Percentiles rank a stretch among this genome's conserved stretches.
These are phyloP conservation scores for Chrysomela aeneicollis DNA, from an alignment of 2,888 invertebrate species.

Conservation along the genomic window DNA sequence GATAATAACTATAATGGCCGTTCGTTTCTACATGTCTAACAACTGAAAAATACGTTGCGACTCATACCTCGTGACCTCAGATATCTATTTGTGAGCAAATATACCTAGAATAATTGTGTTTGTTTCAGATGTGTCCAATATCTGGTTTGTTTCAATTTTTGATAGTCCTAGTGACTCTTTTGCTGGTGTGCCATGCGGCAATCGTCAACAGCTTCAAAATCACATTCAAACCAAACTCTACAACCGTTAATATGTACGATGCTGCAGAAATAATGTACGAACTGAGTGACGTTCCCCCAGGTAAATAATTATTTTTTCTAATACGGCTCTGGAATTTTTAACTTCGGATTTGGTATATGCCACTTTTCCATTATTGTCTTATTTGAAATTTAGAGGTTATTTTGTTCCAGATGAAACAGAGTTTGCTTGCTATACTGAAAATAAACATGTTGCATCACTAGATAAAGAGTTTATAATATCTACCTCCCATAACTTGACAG, in stretches of 20 bases:
- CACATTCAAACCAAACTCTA: constrained; percentile 48
- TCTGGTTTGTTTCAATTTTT: constrained; percentile 53
- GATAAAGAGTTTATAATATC: constrained; percentile 41
- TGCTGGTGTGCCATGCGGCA: constrained; percentile 49
- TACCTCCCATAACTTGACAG: constrained; percentile 32
- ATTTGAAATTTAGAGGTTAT: not conserved
- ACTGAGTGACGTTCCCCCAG: constrained; percentile 31
- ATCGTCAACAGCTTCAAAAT: constrained; percentile 49
- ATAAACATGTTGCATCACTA: constrained; percentile 42
- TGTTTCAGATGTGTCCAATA: constrained; percentile 58
- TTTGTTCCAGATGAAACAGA: constrained; percentile 32
- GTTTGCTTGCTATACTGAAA: constrained; percentile 41
- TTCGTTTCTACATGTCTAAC: no score
- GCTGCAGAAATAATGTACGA: constrained; percentile 45
- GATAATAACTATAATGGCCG: no score
- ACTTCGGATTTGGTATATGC: no score
- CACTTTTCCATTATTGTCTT: no score
- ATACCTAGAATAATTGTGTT: no score
- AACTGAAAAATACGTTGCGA: no score
- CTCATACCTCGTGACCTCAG: no score
- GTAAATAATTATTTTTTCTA: constrained; percentile 24
- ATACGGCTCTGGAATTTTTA: no score
- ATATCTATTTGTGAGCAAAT: no score
- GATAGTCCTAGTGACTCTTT: constrained; percentile 49
- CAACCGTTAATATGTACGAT: constrained; percentile 52